Evolutionary conservation across 2,888 invertebrate species (phyloP).

Genomic region (Leucania comma): DNA sequence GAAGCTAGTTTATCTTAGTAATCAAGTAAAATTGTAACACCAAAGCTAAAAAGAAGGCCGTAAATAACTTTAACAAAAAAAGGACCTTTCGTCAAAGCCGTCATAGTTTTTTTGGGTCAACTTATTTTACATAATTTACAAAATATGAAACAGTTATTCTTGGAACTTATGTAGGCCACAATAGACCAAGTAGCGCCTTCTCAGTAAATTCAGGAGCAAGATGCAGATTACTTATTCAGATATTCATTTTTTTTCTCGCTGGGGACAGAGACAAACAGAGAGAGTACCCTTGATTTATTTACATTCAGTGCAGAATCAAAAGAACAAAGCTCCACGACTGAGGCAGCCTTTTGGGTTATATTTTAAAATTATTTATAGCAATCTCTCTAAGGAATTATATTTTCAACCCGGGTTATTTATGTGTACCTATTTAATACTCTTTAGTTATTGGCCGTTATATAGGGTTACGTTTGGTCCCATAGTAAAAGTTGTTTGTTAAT

Average conservation of each 20-base stretch:
- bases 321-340: slow-evolving; percentile 37
- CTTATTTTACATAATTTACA: slow-evolving; percentile 52
- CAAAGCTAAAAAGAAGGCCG: slow-evolving; percentile 4
- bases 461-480: too few relatives aligned
- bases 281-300: slow-evolving; percentile 59
- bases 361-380: slow-evolving; percentile 23
- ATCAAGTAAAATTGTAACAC: slow-evolving; percentile 1
- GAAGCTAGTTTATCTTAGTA: background rate
- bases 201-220: slow-evolving; percentile 41
- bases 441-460: background rate
- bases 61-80: slow-evolving; percentile 17
- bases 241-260: slow-evolving; percentile 55
- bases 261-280: slow-evolving; percentile 32
- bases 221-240: slow-evolving; percentile 58
- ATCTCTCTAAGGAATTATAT: slow-evolving; percentile 10
- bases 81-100: slow-evolving; percentile 38
- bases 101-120: slow-evolving; percentile 51
- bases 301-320: slow-evolving; percentile 51
- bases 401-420: background rate
- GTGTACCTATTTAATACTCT: background rate
- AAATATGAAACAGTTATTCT: slow-evolving; percentile 56
- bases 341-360: slow-evolving; percentile 23
- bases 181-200: slow-evolving; percentile 35
- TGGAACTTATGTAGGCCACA: slow-evolving; percentile 45
- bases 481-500: too few relatives aligned